Evolutionary conservation across 2,888 invertebrate genomes (phyloP).

Genomic region (Ichneumon xanthorius): DNA sequence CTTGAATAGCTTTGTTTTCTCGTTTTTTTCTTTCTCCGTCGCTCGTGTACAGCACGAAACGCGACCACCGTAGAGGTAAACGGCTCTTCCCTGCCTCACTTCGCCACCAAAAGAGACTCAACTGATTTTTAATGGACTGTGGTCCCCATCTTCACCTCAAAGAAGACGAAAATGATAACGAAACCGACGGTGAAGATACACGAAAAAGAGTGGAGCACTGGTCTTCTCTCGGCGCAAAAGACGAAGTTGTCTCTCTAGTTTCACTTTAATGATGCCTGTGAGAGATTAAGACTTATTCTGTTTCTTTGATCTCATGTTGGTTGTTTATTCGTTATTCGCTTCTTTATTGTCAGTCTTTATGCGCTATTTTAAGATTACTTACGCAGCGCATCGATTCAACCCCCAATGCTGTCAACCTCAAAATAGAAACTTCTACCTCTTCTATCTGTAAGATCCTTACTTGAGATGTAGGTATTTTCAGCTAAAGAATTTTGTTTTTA

Average conservation of each 20-base stretch:
- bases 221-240: conserved; percentile 14
- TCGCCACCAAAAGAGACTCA: conserved; percentile 36
- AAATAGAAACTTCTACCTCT: not conserved
- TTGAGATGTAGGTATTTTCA: no score
- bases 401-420: not conserved
- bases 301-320: conserved; percentile 28
- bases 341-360: not conserved
- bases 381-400: not conserved
- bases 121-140: conserved; percentile 48
- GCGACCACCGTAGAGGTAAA: conserved; percentile 47
- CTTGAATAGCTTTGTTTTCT: conserved; percentile 21
- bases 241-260: conserved; percentile 36
- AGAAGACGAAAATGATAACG: conserved; percentile 15
- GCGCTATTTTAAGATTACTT: not conserved
- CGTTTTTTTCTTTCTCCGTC: conserved; percentile 31
- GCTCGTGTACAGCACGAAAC: conserved; percentile 13
- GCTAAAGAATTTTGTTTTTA: no score
- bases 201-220: conserved; percentile 24
- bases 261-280: conserved; percentile 8
- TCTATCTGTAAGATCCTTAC: not conserved
- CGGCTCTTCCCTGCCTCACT: conserved; percentile 25
- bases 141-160: conserved; percentile 21
- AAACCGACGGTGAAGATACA: conserved; percentile 10
- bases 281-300: conserved; percentile 15
- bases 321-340: not conserved